Percentiles rank a stretch among this genome's conserved stretches.
Evolutionary conservation across 2,888 invertebrate genomes (phyloP).

Genomic region (Nymphalis urticae): DNA sequence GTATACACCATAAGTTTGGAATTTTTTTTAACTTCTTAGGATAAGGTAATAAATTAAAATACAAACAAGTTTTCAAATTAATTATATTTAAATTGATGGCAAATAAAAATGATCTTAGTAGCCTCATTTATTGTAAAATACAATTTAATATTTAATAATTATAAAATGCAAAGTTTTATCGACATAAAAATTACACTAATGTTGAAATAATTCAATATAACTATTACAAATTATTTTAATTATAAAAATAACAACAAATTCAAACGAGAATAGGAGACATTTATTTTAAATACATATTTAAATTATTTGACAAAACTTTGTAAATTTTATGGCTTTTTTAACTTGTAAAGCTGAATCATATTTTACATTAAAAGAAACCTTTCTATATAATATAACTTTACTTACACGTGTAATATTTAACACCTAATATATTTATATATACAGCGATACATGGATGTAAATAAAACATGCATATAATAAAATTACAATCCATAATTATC

Average conservation of each 20-base stretch:
- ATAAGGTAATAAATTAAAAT: slow-evolving; percentile 18
- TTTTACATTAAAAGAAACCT: slow-evolving; percentile 7
- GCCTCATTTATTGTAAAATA: slow-evolving; percentile 50
- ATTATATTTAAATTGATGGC: slow-evolving; percentile 68
- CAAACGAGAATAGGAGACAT: neutral
- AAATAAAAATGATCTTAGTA: slow-evolving; percentile 55
- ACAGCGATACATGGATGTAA: slow-evolving; percentile 9
- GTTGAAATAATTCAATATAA: neutral
- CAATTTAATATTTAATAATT: slow-evolving; percentile 2
- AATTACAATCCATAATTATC: neutral
- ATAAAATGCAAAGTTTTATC: no score
- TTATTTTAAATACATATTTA: neutral
- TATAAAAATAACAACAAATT: no score
- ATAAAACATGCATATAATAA: neutral
- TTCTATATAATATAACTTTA: slow-evolving; percentile 18
- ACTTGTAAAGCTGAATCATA: neutral
- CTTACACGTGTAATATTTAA: slow-evolving; percentile 20
- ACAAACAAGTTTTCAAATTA: slow-evolving; percentile 40
- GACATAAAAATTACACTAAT: neutral
- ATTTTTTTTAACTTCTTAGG: no score
- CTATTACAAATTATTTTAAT: neutral
- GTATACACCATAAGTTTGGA: no score
- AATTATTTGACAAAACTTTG: neutral
- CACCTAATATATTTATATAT: slow-evolving; percentile 18
- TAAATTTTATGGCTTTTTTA: neutral